These are phyloP conservation scores for Erythrolamprus reginae DNA, from an alignment of 2,113 vertebrate genomes.

Conservation along the genomic window DNA sequence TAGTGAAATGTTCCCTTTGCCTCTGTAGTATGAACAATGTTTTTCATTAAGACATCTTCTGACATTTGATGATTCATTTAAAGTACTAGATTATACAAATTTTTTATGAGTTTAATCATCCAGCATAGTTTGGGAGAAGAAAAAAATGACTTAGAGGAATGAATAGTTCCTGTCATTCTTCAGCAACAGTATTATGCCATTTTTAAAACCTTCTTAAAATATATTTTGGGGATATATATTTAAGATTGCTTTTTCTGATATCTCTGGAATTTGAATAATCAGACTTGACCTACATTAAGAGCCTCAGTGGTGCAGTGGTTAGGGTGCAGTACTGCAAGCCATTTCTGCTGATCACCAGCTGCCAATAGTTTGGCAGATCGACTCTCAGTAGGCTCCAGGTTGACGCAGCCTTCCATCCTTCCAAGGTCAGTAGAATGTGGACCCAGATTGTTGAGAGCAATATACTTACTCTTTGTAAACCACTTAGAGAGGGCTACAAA, in stretches of 20 bases:
- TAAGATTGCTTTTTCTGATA: conserved; percentile 15
- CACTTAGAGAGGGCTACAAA: too few species aligned
- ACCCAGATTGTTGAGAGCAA: too few species aligned
- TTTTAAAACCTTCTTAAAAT: neutral
- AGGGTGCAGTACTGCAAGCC: too few species aligned
- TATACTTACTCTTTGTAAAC: too few species aligned
- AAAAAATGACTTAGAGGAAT: neutral
- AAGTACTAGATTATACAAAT: conserved; percentile 43
- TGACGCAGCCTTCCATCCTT: too few species aligned
- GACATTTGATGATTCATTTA: conserved; percentile 47
- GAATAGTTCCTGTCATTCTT: conserved; percentile 16
- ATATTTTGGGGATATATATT: conserved; percentile 18
- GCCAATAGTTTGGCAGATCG: too few species aligned
- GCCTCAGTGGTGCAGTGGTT: too few species aligned
- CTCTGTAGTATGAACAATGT: conserved; percentile 4
- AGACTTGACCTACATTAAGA: neutral
- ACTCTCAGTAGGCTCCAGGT: too few species aligned
- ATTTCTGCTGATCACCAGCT: too few species aligned
- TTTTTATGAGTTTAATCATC: conserved; percentile 45
- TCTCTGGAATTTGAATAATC: neutral
- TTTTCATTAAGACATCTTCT: conserved; percentile 35
- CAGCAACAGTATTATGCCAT: neutral
- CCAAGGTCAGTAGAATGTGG: too few species aligned
- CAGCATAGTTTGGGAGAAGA: neutral
- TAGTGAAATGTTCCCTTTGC: conserved; percentile 14